phyloP scores from a whole-genome alignment of 2,888 invertebrate genomes.

The Copidosoma aretas region DNA sequence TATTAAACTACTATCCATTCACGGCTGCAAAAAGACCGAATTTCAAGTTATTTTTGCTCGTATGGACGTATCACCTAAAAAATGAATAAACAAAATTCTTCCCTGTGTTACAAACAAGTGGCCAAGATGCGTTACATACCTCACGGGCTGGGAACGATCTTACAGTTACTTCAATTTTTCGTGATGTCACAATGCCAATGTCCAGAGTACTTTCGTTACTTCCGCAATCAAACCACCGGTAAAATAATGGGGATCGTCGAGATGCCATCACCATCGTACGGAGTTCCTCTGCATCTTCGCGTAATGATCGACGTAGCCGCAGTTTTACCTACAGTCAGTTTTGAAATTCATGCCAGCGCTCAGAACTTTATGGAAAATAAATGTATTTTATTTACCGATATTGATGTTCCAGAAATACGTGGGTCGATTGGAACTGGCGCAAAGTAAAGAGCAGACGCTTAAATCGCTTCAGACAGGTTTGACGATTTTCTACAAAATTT shows the following conservation, averaged over 20 bases:
- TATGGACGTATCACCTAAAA: too few species aligned
- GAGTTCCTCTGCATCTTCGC: slow-evolving; percentile 46
- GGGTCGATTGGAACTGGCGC: slow-evolving; percentile 53
- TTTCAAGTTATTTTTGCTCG: too few species aligned
- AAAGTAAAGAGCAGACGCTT: slow-evolving; percentile 50
- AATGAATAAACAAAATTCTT: slow-evolving; percentile 26
- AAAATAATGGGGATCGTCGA: slow-evolving; percentile 50
- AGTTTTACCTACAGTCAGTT: slow-evolving; percentile 50
- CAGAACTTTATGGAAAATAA: background rate
- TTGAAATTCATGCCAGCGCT: background rate
- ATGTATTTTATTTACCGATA: background rate
- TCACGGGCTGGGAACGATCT: slow-evolving; percentile 10
- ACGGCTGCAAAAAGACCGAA: too few species aligned
- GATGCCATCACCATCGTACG: slow-evolving; percentile 48
- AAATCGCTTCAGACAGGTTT: slow-evolving; percentile 47
- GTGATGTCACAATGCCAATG: slow-evolving; percentile 45
- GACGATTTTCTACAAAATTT: slow-evolving; percentile 51
- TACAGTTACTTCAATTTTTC: slow-evolving; percentile 16
- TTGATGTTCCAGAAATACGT: slow-evolving; percentile 51
- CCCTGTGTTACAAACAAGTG: slow-evolving; percentile 6
- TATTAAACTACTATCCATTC: too few species aligned
- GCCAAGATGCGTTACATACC: slow-evolving; percentile 23
- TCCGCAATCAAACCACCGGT: slow-evolving; percentile 41
- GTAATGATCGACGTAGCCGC: slow-evolving; percentile 48
- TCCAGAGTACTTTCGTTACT: slow-evolving; percentile 51